These are phyloP conservation scores for Nasonovia ribisnigri DNA, from an alignment of 2,888 invertebrate genomes.

Conservation along the genomic window DNA sequence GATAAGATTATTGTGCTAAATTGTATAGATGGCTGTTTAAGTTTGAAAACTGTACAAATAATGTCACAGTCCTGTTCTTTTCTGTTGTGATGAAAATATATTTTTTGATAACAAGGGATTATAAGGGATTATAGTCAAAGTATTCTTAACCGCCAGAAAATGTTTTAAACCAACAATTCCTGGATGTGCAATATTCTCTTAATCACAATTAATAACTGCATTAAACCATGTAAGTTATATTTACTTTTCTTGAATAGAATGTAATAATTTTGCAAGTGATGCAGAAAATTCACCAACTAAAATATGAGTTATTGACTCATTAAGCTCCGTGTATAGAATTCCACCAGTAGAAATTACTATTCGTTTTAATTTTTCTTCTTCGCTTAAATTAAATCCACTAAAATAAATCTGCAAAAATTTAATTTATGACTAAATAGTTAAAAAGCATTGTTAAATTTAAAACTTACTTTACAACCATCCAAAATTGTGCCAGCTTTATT, in stretches of 20 bases:
- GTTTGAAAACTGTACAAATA: background rate
- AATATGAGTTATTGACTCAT: conserved; percentile 84
- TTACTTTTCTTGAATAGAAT: conserved; percentile 62
- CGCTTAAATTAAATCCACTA: conserved; percentile 76
- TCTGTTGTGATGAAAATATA: background rate
- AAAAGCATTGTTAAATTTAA: background rate
- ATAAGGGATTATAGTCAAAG: too few species aligned
- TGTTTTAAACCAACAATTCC: background rate
- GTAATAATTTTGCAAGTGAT: conserved; percentile 44
- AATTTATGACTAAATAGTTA: background rate
- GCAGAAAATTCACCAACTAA: conserved; percentile 76
- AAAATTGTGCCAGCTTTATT: conserved; percentile 85
- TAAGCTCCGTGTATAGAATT: conserved; percentile 82
- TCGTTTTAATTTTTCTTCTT: conserved; percentile 78
- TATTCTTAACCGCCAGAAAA: background rate
- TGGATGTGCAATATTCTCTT: background rate
- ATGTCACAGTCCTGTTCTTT: background rate
- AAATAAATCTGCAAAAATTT: conserved; percentile 75
- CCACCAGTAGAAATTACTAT: conserved; percentile 86
- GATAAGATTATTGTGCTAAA: too few species aligned
- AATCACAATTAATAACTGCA: background rate
- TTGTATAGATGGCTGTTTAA: too few species aligned
- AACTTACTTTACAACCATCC: conserved; percentile 88
- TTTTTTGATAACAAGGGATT: background rate
- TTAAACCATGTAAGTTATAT: background rate